Conservation (phyloP, 30 jellyfish, hydroid and myxozoan species). For the Aurelia sp. region DNA sequence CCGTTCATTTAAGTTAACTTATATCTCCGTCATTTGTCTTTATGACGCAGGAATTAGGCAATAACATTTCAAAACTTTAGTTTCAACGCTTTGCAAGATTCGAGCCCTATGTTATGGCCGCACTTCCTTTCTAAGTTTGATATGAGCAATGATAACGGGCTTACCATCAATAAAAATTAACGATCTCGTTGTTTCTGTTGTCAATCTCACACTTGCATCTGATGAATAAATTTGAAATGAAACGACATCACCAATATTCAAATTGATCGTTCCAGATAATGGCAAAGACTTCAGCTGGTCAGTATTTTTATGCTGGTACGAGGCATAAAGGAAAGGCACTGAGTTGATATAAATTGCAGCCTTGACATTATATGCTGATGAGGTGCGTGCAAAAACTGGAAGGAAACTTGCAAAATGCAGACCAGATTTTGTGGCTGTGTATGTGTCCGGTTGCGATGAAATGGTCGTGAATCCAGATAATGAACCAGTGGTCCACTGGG, state of each 20-base stretch:
- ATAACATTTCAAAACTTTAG: too few relatives aligned
- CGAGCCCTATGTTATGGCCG: background rate
- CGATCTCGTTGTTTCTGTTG: constrained; percentile 76
- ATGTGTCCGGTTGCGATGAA: constrained; percentile 36
- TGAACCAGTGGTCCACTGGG: constrained; percentile 54
- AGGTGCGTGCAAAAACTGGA: constrained; percentile 28
- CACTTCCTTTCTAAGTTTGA: background rate
- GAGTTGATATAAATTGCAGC: constrained; percentile 62
- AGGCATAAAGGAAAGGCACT: constrained; percentile 31
- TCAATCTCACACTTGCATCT: constrained; percentile 17
- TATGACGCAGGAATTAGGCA: too few relatives aligned
- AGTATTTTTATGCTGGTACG: constrained; percentile 9
- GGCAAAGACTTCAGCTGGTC: constrained; percentile 51
- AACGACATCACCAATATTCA: constrained; percentile 67
- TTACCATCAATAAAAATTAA: constrained; percentile 62
- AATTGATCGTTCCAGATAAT: constrained; percentile 62
- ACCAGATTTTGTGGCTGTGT: constrained; percentile 67
- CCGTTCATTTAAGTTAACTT: too few relatives aligned
- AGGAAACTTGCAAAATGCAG: constrained; percentile 69
- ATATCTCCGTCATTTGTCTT: too few relatives aligned
- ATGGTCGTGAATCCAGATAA: constrained; percentile 38
- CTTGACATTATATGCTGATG: constrained; percentile 24
- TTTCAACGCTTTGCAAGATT: too few relatives aligned
- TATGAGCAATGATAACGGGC: constrained; percentile 6
- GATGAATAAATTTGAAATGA: constrained; percentile 54